A percentile compares a stretch with the other conserved stretches of the same genome.
These are phyloP conservation scores for Proterorhinus semilunaris DNA, from an alignment of 2,113 vertebrate species.

Conservation along the genomic window DNA sequence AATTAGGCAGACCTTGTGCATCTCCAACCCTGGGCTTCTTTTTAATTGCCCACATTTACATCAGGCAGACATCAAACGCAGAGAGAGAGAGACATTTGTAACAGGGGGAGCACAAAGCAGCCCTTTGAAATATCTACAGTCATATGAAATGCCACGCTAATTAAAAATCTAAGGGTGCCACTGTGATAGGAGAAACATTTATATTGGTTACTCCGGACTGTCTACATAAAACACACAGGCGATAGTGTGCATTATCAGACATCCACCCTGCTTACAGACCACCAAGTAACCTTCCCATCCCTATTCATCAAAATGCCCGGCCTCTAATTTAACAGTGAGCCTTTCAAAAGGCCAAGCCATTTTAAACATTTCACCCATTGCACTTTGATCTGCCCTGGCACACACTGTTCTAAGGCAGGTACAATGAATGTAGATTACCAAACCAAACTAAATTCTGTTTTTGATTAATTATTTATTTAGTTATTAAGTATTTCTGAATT, in stretches of 20 bases:
- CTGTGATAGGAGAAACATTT: slow-evolving; percentile 82
- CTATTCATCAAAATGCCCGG: slow-evolving; percentile 72
- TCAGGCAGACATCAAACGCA: slow-evolving; percentile 93
- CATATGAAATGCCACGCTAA: slow-evolving; percentile 88
- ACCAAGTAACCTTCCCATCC: slow-evolving; percentile 65
- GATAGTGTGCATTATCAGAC: slow-evolving; percentile 69
- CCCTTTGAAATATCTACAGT: slow-evolving; percentile 92
- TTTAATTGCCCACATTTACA: slow-evolving; percentile 97
- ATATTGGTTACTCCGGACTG: slow-evolving; percentile 69
- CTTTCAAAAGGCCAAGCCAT: slow-evolving; percentile 78
- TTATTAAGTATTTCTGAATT: no score
- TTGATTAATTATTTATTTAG: no score
- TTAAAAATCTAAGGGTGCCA: slow-evolving; percentile 86
- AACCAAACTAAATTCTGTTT: slow-evolving; percentile 61
- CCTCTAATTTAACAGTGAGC: slow-evolving; percentile 73
- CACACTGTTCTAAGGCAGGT: slow-evolving; percentile 49
- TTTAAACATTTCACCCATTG: slow-evolving; percentile 67
- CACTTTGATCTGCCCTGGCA: slow-evolving; percentile 75
- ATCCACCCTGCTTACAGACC: slow-evolving; percentile 73
- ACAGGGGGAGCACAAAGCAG: slow-evolving; percentile 86
- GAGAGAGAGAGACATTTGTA: slow-evolving; percentile 91
- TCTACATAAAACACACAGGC: slow-evolving; percentile 67
- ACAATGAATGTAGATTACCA: slow-evolving; percentile 71
- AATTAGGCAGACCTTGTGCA: slow-evolving; percentile 91
- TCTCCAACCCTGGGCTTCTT: slow-evolving; percentile 86